phyloP scores from a whole-genome alignment of 2,888 invertebrate genomes.

The Drosophila hamatofila region DNA sequence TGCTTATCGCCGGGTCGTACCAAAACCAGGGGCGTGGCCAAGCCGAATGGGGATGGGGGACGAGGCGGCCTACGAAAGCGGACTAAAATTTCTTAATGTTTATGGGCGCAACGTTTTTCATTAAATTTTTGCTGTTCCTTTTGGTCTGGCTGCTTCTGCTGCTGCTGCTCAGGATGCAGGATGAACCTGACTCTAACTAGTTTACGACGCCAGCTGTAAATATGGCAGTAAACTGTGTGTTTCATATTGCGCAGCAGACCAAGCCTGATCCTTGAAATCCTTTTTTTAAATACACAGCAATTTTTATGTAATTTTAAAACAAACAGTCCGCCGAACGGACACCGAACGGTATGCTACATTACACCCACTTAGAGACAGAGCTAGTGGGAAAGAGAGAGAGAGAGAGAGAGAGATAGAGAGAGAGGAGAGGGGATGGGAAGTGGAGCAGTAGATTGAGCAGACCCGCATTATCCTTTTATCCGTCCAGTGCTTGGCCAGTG shows the following conservation, averaged over 20 bases:
- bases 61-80: constrained; percentile 11
- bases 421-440: neutral
- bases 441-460: constrained; percentile 11
- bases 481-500: constrained; percentile 67
- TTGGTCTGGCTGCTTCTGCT: constrained; percentile 4
- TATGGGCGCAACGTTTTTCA: constrained; percentile 80
- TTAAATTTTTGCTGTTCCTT: constrained; percentile 65
- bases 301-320: constrained; percentile 82
- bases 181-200: constrained; percentile 71
- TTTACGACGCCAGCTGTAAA: constrained; percentile 76
- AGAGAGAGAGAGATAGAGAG: neutral
- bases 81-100: constrained; percentile 79
- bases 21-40: constrained; percentile 25
- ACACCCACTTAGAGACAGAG: constrained; percentile 38
- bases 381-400: neutral
- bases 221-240: constrained; percentile 69
- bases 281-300: constrained; percentile 67
- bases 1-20: constrained; percentile 79
- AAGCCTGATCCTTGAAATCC: constrained; percentile 52
- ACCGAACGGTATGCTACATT: constrained; percentile 64
- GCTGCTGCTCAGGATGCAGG: constrained; percentile 13
- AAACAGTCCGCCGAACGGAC: constrained; percentile 56
- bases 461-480: constrained; percentile 83
- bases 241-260: constrained; percentile 61
- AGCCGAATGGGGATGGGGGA: neutral